Evolutionary conservation across 1,140 invertebrate genomes (phyloP).

Genomic region (Ceratosolen solmsi): DNA sequence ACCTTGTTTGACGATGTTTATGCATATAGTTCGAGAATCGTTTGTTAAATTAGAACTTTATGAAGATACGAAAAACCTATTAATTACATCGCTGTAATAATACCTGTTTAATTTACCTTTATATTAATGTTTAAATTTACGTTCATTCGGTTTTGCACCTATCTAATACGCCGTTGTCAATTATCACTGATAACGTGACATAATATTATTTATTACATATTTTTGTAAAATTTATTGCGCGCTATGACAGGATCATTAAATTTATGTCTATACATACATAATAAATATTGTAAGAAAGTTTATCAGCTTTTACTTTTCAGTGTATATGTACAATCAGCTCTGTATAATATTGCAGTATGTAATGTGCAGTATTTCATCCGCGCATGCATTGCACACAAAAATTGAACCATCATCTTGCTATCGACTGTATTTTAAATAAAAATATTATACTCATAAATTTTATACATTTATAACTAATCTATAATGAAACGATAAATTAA

Average conservation of each 20-base stretch:
- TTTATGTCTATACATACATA: not conserved
- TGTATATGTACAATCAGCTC: not conserved
- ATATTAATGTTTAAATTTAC: slow-evolving; percentile 14
- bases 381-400: not conserved
- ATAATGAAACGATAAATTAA: not conserved
- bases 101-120: not conserved
- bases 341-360: too few species aligned
- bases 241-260: slow-evolving; percentile 1
- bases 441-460: not conserved
- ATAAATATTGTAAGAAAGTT: slow-evolving; percentile 31
- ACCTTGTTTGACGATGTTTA: too few species aligned
- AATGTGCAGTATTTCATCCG: not conserved
- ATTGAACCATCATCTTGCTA: not conserved
- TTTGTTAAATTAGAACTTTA: too few species aligned
- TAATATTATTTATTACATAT: slow-evolving; percentile 29
- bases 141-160: not conserved
- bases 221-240: slow-evolving; percentile 11
- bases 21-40: too few species aligned
- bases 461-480: not conserved
- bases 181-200: not conserved
- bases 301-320: slow-evolving; percentile 12
- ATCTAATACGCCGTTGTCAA: not conserved
- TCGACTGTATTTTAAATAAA: not conserved
- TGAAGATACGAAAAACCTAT: too few species aligned
- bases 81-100: not conserved